Conservation (phyloP, 2,797 vertebrate genomes). For the Gambusia yucatana region DNA sequence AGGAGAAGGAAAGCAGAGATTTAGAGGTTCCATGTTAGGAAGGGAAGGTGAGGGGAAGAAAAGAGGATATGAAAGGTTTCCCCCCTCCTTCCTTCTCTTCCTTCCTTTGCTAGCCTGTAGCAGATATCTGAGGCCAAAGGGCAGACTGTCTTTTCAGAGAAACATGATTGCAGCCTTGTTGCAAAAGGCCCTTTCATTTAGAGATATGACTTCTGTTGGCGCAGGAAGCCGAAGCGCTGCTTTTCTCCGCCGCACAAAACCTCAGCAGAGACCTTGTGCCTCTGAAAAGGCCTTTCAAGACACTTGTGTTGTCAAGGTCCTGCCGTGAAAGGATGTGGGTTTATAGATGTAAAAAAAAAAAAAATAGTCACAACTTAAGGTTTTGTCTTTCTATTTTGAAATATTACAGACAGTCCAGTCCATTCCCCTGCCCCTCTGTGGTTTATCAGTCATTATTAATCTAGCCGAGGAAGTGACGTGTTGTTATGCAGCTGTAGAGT, state of each 20-base stretch:
- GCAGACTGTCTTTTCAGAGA: slow-evolving; percentile 71
- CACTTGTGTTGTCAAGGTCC: slow-evolving; percentile 67
- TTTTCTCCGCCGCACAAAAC: slow-evolving; percentile 70
- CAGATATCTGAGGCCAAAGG: slow-evolving; percentile 74
- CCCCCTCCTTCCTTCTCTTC: slow-evolving; percentile 37
- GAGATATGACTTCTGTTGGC: slow-evolving; percentile 74
- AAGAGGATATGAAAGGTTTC: slow-evolving; percentile 36
- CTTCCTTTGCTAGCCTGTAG: slow-evolving; percentile 48
- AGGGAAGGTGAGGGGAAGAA: slow-evolving; percentile 43
- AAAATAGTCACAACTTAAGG: slow-evolving; percentile 28
- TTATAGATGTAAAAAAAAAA: slow-evolving; percentile 34
- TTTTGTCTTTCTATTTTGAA: slow-evolving; percentile 10
- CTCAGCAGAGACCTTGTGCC: slow-evolving; percentile 67
- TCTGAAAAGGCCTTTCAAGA: slow-evolving; percentile 64
- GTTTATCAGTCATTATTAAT: background rate
- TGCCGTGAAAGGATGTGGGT: slow-evolving; percentile 48
- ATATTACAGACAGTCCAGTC: background rate
- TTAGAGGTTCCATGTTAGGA: slow-evolving; percentile 35
- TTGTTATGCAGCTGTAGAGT: background rate
- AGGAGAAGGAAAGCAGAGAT: slow-evolving; percentile 17
- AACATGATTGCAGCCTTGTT: slow-evolving; percentile 79
- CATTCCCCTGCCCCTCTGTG: background rate
- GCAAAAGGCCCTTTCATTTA: slow-evolving; percentile 74
- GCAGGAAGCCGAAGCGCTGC: slow-evolving; percentile 60
- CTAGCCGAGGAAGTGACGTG: slow-evolving; percentile 1